Percentiles rank a stretch among this genome's conserved stretches.
Evolutionary conservation across 2,888 invertebrate genomes (phyloP).

Genomic region (Mechanitis mazaeus): DNA sequence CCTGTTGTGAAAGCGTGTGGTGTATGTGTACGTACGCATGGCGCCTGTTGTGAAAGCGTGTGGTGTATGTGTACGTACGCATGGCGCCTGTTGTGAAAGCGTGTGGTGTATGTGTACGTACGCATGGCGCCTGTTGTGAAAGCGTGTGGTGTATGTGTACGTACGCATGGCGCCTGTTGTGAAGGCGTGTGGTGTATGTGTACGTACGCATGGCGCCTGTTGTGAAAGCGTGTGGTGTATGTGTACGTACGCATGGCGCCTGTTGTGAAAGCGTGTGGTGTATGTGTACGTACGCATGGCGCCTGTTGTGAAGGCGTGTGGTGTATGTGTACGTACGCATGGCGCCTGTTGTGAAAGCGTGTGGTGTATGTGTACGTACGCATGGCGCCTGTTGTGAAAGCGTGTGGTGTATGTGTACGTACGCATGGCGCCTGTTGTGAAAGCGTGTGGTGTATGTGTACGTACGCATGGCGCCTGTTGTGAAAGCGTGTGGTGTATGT

Average conservation of each 20-base stretch:
- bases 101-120: too few relatives aligned
- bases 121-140: not conserved
- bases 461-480: not conserved
- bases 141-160: not conserved
- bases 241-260: not conserved
- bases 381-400: not conserved
- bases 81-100: too few relatives aligned
- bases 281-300: not conserved
- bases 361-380: not conserved
- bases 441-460: slow-evolving; percentile 30
- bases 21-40: too few relatives aligned
- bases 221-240: not conserved
- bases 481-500: not conserved
- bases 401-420: not conserved
- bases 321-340: slow-evolving; percentile 1
- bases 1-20: too few relatives aligned
- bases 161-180: not conserved
- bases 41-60: too few relatives aligned
- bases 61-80: too few relatives aligned
- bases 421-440: slow-evolving; percentile 27
- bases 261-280: not conserved
- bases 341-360: not conserved
- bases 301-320: not conserved
- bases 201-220: not conserved
- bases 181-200: not conserved